Evolutionary conservation across 2,888 invertebrate species (phyloP).

Genomic region (Diploptera punctata): DNA sequence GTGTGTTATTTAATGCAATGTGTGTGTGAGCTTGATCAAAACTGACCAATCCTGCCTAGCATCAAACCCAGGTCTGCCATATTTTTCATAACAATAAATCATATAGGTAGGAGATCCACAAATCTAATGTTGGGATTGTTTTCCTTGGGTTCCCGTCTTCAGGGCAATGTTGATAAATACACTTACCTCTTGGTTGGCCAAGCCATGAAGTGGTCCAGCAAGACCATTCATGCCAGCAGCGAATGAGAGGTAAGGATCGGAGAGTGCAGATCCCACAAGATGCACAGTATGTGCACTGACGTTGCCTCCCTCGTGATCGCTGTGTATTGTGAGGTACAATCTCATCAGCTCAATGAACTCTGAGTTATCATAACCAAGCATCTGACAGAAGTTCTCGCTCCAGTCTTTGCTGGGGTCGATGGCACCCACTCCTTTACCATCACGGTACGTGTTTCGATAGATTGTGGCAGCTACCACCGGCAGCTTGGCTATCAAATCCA

Average conservation of each 20-base stretch:
- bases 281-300: slow-evolving; percentile 96
- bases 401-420: slow-evolving; percentile 92
- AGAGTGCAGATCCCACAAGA: slow-evolving; percentile 91
- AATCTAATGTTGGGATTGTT: too few species aligned
- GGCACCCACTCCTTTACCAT: slow-evolving; percentile 81
- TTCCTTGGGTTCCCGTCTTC: too few species aligned
- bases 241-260: slow-evolving; percentile 93
- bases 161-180: too few species aligned
- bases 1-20: too few species aligned
- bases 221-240: slow-evolving; percentile 93
- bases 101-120: too few species aligned
- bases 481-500: slow-evolving; percentile 94
- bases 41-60: too few species aligned
- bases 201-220: slow-evolving; percentile 94
- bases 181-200: slow-evolving; percentile 88
- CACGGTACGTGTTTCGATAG: slow-evolving; percentile 83
- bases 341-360: slow-evolving; percentile 90
- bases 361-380: slow-evolving; percentile 86
- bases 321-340: slow-evolving; percentile 91
- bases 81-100: too few species aligned
- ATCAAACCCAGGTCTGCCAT: too few species aligned
- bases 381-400: slow-evolving; percentile 89
- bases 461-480: slow-evolving; percentile 94
- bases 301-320: slow-evolving; percentile 97
- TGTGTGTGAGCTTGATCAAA: too few species aligned